These are phyloP conservation scores for Apocheima hispidaria DNA, from an alignment of 2,888 invertebrate species.

Conservation along the genomic window DNA sequence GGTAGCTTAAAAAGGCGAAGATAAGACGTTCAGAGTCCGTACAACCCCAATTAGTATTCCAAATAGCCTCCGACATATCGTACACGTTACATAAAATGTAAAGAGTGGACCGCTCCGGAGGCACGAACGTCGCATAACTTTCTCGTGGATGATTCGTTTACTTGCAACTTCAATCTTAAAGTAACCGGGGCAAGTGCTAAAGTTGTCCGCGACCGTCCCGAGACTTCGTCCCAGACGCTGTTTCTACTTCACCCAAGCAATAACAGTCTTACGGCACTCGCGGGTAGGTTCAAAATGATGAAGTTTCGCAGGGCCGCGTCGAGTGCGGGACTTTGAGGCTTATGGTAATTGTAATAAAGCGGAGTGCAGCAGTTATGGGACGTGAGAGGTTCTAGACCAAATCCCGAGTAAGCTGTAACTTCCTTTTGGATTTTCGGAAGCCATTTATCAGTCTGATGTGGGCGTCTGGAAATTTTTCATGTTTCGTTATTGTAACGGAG, in stretches of 20 bases:
- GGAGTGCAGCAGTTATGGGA: slow-evolving; percentile 87
- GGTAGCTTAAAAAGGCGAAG: slow-evolving; percentile 60
- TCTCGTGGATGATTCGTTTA: slow-evolving; percentile 61
- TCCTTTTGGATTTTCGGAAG: slow-evolving; percentile 88
- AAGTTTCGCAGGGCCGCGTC: slow-evolving; percentile 71
- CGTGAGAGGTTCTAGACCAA: slow-evolving; percentile 87
- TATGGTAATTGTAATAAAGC: slow-evolving; percentile 87
- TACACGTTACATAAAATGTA: slow-evolving; percentile 82
- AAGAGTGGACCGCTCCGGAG: slow-evolving; percentile 82
- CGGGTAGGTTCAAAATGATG: slow-evolving; percentile 85
- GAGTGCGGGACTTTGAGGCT: slow-evolving; percentile 86
- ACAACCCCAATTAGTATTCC: slow-evolving; percentile 84
- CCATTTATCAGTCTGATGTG: slow-evolving; percentile 87
- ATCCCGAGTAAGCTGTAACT: slow-evolving; percentile 87
- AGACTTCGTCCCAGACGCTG: slow-evolving; percentile 75
- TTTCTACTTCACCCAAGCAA: slow-evolving; percentile 84
- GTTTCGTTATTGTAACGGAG: slow-evolving; percentile 84
- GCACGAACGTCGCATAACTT: slow-evolving; percentile 84
- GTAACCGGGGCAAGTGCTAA: slow-evolving; percentile 70
- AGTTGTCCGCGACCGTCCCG: slow-evolving; percentile 67
- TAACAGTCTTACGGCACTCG: slow-evolving; percentile 82
- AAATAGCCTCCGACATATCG: slow-evolving; percentile 83
- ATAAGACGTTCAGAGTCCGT: slow-evolving; percentile 70
- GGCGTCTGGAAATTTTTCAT: slow-evolving; percentile 86
- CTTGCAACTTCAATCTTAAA: slow-evolving; percentile 75